Evolutionary conservation across 2,888 invertebrate species (phyloP).

Genomic region (Amblyteles armatorius): DNA sequence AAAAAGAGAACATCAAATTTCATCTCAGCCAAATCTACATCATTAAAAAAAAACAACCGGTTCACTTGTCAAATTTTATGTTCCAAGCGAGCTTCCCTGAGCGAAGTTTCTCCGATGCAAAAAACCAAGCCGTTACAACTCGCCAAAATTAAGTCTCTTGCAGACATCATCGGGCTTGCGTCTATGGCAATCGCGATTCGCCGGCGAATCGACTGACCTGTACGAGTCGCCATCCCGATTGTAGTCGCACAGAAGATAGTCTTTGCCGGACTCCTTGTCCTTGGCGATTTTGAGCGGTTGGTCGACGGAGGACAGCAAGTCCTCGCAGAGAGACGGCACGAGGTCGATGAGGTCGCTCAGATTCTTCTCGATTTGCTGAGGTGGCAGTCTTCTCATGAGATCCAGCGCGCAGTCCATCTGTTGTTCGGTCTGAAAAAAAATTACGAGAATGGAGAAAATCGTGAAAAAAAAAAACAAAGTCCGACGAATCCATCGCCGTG

Average conservation of each 20-base stretch:
- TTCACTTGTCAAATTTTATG: no score
- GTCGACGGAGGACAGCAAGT: constrained; percentile 98
- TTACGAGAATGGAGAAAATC: constrained; percentile 10
- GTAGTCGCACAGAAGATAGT: constrained; percentile 99
- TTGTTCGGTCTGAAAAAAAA: constrained; percentile 91
- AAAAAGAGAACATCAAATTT: no score
- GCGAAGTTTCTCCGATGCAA: no score
- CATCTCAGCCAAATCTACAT: no score
- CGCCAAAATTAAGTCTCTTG: no score
- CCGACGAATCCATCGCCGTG: not conserved
- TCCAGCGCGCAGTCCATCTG: constrained; percentile 99
- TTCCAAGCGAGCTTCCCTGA: no score
- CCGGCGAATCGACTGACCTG: constrained; percentile 86
- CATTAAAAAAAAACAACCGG: no score
- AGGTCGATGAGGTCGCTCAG: constrained; percentile 98
- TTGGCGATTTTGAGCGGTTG: constrained; percentile 99
- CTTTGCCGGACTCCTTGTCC: constrained; percentile 97
- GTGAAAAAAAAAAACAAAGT: not conserved
- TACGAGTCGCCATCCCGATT: constrained; percentile 99
- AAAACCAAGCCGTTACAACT: no score
- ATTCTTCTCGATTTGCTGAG: constrained; percentile 99
- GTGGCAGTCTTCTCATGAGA: constrained; percentile 99
- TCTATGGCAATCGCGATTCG: not conserved
- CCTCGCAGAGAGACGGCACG: constrained; percentile 98
- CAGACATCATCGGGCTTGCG: no score